Percentiles rank a stretch among this genome's conserved stretches.
These are phyloP conservation scores for Typhlichthys eigenmanni DNA, from an alignment of 2,797 vertebrate genomes.

Conservation along the genomic window DNA sequence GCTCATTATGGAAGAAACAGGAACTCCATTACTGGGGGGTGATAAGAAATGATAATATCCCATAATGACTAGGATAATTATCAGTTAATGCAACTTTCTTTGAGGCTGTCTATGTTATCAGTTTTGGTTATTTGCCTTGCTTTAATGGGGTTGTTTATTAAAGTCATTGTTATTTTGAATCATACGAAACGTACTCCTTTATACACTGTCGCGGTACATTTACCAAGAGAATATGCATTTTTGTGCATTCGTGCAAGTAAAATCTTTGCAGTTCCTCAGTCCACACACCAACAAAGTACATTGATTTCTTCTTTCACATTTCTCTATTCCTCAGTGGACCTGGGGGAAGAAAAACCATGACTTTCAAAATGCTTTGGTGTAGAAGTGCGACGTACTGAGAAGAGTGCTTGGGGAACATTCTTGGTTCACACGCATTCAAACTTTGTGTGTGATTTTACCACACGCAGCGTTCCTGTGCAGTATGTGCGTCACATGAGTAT, in stretches of 20 bases:
- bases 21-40: constrained; percentile 45
- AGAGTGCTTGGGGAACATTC: constrained; percentile 6
- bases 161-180: constrained; percentile 28
- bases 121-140: constrained; percentile 29
- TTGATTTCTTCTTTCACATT: constrained; percentile 20
- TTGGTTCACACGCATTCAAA: constrained; percentile 5
- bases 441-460: neutral
- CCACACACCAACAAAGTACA: constrained; percentile 6
- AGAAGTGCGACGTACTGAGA: constrained; percentile 45
- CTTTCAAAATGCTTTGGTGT: constrained; percentile 39
- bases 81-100: constrained; percentile 51
- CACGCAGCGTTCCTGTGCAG: neutral
- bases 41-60: constrained; percentile 57
- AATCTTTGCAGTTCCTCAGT: constrained; percentile 25
- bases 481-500: constrained; percentile 1
- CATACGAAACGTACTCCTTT: constrained; percentile 16
- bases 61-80: constrained; percentile 57
- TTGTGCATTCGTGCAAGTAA: constrained; percentile 19
- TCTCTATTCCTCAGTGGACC: constrained; percentile 31
- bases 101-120: neutral
- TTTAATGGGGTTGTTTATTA: constrained; percentile 28
- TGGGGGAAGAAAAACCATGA: constrained; percentile 37
- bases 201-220: constrained; percentile 18
- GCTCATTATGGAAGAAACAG: constrained; percentile 52
- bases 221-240: constrained; percentile 17